Evolutionary conservation across 2,113 vertebrate species (phyloP).

Genomic region (Nothocercus julius): DNA sequence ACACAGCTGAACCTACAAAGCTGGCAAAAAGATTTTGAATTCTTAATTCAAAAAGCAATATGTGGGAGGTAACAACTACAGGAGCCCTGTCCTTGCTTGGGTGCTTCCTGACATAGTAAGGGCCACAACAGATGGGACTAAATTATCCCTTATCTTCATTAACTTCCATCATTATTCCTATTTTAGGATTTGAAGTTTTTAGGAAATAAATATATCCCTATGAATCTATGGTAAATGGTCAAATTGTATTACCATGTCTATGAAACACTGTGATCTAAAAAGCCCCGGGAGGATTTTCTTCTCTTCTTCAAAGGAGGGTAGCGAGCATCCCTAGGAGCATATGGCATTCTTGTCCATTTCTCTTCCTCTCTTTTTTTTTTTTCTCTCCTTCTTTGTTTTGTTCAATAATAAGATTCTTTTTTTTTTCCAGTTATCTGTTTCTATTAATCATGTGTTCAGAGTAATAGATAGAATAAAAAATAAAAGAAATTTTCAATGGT

Average conservation of each 20-base stretch:
- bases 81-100: background rate
- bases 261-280: background rate
- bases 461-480: background rate
- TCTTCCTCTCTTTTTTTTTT: background rate
- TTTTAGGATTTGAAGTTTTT: background rate
- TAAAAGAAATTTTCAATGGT: background rate
- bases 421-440: background rate
- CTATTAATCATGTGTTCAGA: background rate
- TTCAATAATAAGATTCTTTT: background rate
- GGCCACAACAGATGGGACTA: background rate
- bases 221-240: background rate
- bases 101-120: background rate
- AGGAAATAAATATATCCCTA: background rate
- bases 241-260: background rate
- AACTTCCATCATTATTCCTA: background rate
- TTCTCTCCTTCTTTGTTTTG: background rate
- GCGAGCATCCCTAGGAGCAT: background rate
- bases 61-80: background rate
- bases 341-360: background rate
- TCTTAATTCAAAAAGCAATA: conserved; percentile 30
- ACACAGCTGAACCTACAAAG: conserved; percentile 10
- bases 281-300: background rate
- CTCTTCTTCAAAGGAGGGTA: background rate
- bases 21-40: background rate
- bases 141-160: background rate